Evolutionary conservation across 2,888 invertebrate genomes (phyloP), one percentile per base, ranked within the genome.

Genomic region (Venustoraphidia nigricollis): DNA sequence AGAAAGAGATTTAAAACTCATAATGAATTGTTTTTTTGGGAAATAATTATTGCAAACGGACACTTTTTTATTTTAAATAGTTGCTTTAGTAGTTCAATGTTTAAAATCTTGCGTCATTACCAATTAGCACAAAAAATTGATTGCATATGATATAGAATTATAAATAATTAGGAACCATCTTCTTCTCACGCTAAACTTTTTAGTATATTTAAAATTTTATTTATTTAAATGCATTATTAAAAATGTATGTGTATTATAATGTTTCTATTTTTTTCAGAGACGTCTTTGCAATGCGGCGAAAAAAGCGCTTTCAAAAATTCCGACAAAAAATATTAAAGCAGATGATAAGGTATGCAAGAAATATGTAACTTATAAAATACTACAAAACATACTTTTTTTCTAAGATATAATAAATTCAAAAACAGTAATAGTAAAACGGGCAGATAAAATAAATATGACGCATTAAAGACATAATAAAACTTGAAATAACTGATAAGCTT

Each of bases 301-400:
- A 66, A 92, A 92, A 64, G 93, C 93, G 44, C 75, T 95, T 47
- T 87, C 91, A 42, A 90, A 90, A 70, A 94, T 94, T 63, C 93
- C 94, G 46, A 85, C 91, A 46, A 85, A 88, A 68, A 85, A 81
- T 60, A 77, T 94, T 56, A 89, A 87, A 70, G 73, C 77, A 60
- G 89, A 86, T 53, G 92, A 93, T 65, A 86, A 85, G 74, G 89
- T 89, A 64, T 40, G 34, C 36, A 34, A 17, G 41, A 38, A 11
- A 14, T n/a, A 34, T n/a, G 34, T 9, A 17, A 4, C 17, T n/a
- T 35, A 14, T 14, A 40, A 9, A 13, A 40, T n/a, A 13, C 13
- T 13, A 71, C 75, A 51, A 46, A 49, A 39, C 36, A 48, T 43
- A 35, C 34, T 41, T 35, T n/a, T 27, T 13, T 9, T 13, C 34